Base-by-base conservation (phyloP, 1,140 invertebrate species). In the Pseudomyrmex dendroicus region DNA sequence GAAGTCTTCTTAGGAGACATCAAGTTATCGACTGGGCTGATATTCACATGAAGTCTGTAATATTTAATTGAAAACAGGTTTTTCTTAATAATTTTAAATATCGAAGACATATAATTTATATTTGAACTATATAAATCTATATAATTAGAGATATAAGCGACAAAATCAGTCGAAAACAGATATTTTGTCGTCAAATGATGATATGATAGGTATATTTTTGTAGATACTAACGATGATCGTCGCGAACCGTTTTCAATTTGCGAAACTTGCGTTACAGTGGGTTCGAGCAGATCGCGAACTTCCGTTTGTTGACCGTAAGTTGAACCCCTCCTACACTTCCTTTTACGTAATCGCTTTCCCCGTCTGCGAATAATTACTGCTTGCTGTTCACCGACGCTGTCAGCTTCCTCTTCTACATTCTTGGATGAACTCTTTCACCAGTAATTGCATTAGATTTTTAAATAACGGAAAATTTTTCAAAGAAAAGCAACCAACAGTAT, bases 271-370 rank as follows among this genome's bases (percentile, higher is more conserved):
- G 94, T 94, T 57, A 94, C 92, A 0, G 86, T 82, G 2, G 93
- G 92, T 67, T 94, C 94, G 0, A 92, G 89, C n/a, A 91, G 91
- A 82, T 94, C 93, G 20, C 93, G 85, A n/a, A 94, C 92, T 86
- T 94, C 93, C 12, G 90, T 91, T 85, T 92, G 92, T 67, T 92
- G 94, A 4, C 94, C 93, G 54, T 94, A 94, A 66, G 90, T 86
- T 52, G 93, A 94, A 52, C 91, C 89, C 15, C 94, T 89, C 63
- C 93, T 89, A 20, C 89, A 90, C 57, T 93, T 94, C 54, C 93
- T 85, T 84, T 94, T 94, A 22, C 90, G 91, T 20, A 92, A 86
- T 64, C 89, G 84, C 78, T 93, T 92, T 17, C 93, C 92, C 52
- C 92, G 91, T 48, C 91, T 83, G n/a, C 87, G 90, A 46, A 91